phyloP scores from a whole-genome alignment of 2,797 vertebrate genomes.

The Enteromius anoplus region DNA sequence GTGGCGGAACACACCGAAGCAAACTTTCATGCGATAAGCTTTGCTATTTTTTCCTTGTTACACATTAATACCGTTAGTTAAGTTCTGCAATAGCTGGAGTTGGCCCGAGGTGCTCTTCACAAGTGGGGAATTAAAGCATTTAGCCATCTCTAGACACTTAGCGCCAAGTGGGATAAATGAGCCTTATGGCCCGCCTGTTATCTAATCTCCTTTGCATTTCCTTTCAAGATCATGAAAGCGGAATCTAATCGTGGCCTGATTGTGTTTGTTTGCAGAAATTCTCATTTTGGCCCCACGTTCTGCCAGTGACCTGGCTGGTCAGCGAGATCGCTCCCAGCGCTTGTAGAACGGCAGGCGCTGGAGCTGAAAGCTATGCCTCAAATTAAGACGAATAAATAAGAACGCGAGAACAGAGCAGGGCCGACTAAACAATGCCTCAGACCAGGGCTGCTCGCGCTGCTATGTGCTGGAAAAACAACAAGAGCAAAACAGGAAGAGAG shows the following conservation, averaged over 20 bases:
- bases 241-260: slow-evolving; percentile 80
- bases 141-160: slow-evolving; percentile 80
- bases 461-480: slow-evolving; percentile 31
- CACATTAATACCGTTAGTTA: slow-evolving; percentile 76
- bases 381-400: slow-evolving; percentile 60
- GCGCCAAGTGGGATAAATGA: slow-evolving; percentile 75
- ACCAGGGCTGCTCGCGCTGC: slow-evolving; percentile 13
- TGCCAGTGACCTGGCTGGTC: slow-evolving; percentile 61
- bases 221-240: slow-evolving; percentile 83
- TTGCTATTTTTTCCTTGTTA: slow-evolving; percentile 62
- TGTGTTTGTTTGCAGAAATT: slow-evolving; percentile 85
- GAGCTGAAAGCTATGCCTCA: slow-evolving; percentile 53
- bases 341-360: slow-evolving; percentile 59
- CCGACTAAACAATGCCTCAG: slow-evolving; percentile 47
- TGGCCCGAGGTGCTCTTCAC: slow-evolving; percentile 76
- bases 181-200: slow-evolving; percentile 80
- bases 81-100: slow-evolving; percentile 79
- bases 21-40: slow-evolving; percentile 61
- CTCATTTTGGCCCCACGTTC: slow-evolving; percentile 72
- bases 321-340: slow-evolving; percentile 58
- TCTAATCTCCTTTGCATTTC: slow-evolving; percentile 84
- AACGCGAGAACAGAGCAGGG: slow-evolving; percentile 27
- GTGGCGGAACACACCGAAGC: slow-evolving; percentile 57
- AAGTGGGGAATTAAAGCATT: slow-evolving; percentile 79
- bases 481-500: slow-evolving; percentile 15